A percentile compares a stretch with the other conserved stretches of the same genome.
These are phyloP conservation scores for Plagiodera versicolora DNA, from an alignment of 2,888 invertebrate species.

Conservation along the genomic window DNA sequence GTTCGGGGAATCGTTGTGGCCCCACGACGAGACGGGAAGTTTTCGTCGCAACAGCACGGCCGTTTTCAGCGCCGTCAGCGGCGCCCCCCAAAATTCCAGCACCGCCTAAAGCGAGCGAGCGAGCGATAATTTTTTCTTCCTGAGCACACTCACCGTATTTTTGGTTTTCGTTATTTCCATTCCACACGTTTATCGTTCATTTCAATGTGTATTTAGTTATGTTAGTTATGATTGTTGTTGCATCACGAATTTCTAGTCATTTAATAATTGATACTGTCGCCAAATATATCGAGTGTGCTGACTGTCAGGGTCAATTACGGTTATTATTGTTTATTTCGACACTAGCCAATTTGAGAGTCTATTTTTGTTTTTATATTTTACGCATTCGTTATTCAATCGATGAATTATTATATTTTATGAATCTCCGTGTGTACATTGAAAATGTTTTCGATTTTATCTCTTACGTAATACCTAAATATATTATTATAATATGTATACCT, in stretches of 20 bases:
- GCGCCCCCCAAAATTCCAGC: slow-evolving; percentile 78
- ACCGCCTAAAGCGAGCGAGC: slow-evolving; percentile 61
- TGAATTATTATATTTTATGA: slow-evolving; percentile 27
- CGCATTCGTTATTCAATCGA: slow-evolving; percentile 35
- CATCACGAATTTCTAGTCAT: background rate
- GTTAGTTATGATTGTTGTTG: too few relatives aligned
- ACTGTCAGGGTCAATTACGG: slow-evolving; percentile 11
- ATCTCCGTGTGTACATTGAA: slow-evolving; percentile 14
- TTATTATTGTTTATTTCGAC: slow-evolving; percentile 16
- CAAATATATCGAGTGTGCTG: slow-evolving; percentile 2
- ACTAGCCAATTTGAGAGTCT: slow-evolving; percentile 26
- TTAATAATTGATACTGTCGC: background rate
- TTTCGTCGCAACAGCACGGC: slow-evolving; percentile 77
- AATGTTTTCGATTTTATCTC: slow-evolving; percentile 19
- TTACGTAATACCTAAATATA: slow-evolving; percentile 12
- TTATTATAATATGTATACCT: slow-evolving; percentile 6
- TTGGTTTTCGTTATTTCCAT: background rate
- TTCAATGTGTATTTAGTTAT: too few relatives aligned
- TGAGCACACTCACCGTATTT: background rate
- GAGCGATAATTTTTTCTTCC: too few relatives aligned
- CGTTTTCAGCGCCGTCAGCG: slow-evolving; percentile 77
- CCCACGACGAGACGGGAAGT: slow-evolving; percentile 62
- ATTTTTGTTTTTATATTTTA: slow-evolving; percentile 37
- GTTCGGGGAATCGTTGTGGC: slow-evolving; percentile 73
- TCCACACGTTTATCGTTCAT: background rate